phyloP scores from a whole-genome alignment of 2,113 vertebrate species.

The Ceyx margarethae region DNA sequence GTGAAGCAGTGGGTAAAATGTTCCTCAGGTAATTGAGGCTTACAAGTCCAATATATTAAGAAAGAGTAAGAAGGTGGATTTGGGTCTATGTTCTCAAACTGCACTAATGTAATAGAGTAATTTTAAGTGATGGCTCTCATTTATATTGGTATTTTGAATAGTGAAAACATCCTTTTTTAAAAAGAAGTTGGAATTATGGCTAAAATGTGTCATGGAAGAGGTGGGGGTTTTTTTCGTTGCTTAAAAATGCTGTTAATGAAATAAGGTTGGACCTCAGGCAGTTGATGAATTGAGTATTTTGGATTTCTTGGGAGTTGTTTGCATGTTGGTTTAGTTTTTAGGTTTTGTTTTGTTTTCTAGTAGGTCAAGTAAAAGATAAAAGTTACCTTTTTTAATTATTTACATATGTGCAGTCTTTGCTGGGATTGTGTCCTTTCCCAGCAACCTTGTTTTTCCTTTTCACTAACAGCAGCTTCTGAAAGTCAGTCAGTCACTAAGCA shows the following conservation, averaged over 20 bases:
- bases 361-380: background rate
- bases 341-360: accelerated
- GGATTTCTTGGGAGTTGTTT: background rate
- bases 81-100: background rate
- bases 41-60: background rate
- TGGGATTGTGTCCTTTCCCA: background rate
- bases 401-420: background rate
- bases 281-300: background rate
- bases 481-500: background rate
- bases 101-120: too few relatives aligned
- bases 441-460: background rate
- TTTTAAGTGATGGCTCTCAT: background rate
- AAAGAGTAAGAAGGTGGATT: background rate
- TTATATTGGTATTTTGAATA: background rate
- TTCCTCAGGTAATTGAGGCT: accelerated
- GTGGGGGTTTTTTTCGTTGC: background rate
- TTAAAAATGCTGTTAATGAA: background rate
- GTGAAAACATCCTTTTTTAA: background rate
- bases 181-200: background rate
- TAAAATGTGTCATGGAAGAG: background rate
- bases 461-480: background rate
- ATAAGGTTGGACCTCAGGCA: background rate
- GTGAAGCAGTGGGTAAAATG: background rate
- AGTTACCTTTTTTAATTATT: background rate
- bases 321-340: too few relatives aligned